Conservation (phyloP, 2,113 vertebrate species). For the Cygnus buccinator region DNA sequence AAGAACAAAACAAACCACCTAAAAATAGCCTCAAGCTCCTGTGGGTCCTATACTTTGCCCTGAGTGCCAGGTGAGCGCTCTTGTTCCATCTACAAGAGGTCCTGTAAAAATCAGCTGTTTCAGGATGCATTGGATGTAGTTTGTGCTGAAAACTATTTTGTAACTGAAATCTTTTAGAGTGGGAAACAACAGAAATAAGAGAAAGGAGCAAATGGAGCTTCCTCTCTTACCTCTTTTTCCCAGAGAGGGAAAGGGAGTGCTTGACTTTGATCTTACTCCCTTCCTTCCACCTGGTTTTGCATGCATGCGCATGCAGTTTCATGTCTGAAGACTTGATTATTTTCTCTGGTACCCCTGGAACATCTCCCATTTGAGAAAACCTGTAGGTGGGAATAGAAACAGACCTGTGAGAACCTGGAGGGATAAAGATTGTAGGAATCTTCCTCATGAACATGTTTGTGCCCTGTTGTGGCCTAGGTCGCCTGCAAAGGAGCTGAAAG, state of each 20-base stretch:
- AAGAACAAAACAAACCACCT: neutral
- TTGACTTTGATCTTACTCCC: slow-evolving; percentile 43
- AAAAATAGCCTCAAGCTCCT: neutral
- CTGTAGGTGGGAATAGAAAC: neutral
- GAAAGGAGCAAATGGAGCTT: neutral
- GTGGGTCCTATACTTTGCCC: fast-evolving
- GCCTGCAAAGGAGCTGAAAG: neutral
- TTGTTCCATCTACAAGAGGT: neutral
- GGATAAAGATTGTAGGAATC: neutral
- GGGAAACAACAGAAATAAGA: neutral
- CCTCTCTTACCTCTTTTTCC: slow-evolving; percentile 17
- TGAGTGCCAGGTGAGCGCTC: neutral
- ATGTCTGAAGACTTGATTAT: slow-evolving; percentile 40
- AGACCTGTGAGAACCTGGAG: slow-evolving; percentile 3
- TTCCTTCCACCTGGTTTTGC: slow-evolving; percentile 13
- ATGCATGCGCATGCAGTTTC: neutral
- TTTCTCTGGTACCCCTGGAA: neutral
- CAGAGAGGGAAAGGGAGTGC: slow-evolving; percentile 23
- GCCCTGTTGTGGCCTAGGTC: neutral
- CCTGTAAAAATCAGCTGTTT: neutral
- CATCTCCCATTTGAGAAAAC: slow-evolving; percentile 11
- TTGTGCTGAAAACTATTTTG: neutral
- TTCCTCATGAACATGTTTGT: neutral
- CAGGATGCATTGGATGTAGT: neutral
- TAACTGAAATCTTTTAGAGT: neutral